Percentiles rank a stretch among this genome's conserved stretches.
Conservation (phyloP, 2,888 invertebrate species). For the Rosalia funebris region DNA sequence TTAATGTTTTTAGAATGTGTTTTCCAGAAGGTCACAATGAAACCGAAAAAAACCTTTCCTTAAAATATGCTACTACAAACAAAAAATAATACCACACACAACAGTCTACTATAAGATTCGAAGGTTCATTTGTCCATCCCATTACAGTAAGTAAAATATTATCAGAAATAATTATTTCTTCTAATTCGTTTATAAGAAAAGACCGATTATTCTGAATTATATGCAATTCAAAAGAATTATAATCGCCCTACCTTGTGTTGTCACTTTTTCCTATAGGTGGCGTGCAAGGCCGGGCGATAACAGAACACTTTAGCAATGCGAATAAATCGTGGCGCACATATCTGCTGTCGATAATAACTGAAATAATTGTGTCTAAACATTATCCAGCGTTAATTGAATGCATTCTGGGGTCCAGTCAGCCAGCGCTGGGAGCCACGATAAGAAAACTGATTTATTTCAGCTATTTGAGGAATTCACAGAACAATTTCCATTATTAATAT, state of each 20-base stretch:
- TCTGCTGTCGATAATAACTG: slow-evolving; percentile 19
- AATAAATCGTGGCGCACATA: slow-evolving; percentile 17
- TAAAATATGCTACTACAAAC: too few relatives aligned
- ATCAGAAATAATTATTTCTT: too few relatives aligned
- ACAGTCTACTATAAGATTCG: too few relatives aligned
- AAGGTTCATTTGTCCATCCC: too few relatives aligned
- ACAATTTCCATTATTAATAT: slow-evolving; percentile 45
- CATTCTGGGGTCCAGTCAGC: slow-evolving; percentile 22
- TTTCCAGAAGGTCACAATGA: too few relatives aligned
- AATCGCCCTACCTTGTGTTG: background rate
- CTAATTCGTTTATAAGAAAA: too few relatives aligned
- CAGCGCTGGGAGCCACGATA: slow-evolving; percentile 23
- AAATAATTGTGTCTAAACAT: slow-evolving; percentile 21
- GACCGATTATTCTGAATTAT: too few relatives aligned
- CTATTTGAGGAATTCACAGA: slow-evolving; percentile 37
- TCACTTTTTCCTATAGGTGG: background rate
- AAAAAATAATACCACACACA: too few relatives aligned
- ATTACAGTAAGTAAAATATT: too few relatives aligned
- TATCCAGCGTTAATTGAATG: slow-evolving; percentile 23
- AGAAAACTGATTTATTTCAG: slow-evolving; percentile 40
- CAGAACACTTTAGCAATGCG: slow-evolving; percentile 7
- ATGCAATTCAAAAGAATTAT: background rate
- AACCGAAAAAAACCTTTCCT: too few relatives aligned
- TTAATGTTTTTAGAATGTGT: too few relatives aligned
- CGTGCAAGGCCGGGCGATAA: slow-evolving; percentile 3